Percentiles rank a stretch among this genome's conserved stretches.
These are phyloP conservation scores for Oenanthe melanoleuca DNA, from an alignment of 2,113 vertebrate species.

Conservation along the genomic window DNA sequence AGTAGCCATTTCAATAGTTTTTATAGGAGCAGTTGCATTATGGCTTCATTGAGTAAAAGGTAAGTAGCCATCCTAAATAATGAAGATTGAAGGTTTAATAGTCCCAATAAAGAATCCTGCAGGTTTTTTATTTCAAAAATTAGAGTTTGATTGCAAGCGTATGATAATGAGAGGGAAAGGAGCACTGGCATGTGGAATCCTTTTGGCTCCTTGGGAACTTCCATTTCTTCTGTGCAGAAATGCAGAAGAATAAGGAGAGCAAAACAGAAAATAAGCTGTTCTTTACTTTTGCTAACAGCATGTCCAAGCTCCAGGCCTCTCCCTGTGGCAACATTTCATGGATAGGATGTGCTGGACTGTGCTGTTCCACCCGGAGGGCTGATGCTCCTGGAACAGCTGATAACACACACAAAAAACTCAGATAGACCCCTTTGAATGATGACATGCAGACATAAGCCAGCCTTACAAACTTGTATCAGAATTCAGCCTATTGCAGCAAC, in stretches of 20 bases:
- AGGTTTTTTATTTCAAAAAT: constrained; percentile 71
- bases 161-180: constrained; percentile 62
- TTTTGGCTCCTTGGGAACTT: constrained; percentile 19
- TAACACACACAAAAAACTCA: not conserved
- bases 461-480: not conserved
- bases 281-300: not conserved
- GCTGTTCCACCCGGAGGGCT: not conserved
- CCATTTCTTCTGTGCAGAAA: not conserved
- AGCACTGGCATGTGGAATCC: not conserved
- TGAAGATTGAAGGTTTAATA: constrained; percentile 63
- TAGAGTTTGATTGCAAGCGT: constrained; percentile 59
- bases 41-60: constrained; percentile 64
- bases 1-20: constrained; percentile 64
- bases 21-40: constrained; percentile 67
- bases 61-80: constrained; percentile 68
- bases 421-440: not conserved
- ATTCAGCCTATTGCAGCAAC: not conserved
- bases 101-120: constrained; percentile 59
- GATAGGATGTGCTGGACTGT: not conserved
- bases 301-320: not conserved
- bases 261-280: not conserved
- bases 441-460: not conserved
- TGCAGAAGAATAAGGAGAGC: not conserved
- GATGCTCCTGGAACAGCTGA: not conserved
- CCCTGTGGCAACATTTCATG: not conserved